Conservation (phyloP, 2,797 vertebrate species). For the Microctenopoma lineatum region DNA sequence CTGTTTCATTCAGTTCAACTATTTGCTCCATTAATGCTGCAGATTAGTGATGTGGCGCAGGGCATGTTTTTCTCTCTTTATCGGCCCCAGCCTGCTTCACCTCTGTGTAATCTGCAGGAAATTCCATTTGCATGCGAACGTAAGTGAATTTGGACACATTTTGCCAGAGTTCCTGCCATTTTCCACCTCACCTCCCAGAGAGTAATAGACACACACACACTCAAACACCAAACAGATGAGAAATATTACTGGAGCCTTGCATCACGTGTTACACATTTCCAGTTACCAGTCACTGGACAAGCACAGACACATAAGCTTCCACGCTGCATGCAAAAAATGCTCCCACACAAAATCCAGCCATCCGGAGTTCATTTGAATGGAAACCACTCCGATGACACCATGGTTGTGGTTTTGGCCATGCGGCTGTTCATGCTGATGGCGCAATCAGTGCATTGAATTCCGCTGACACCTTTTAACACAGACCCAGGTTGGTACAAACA, state of each 20-base stretch:
- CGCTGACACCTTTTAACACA: slow-evolving; percentile 45
- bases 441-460: slow-evolving; percentile 34
- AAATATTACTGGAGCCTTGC: slow-evolving; percentile 48
- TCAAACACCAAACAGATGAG: slow-evolving; percentile 38
- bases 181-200: slow-evolving; percentile 54
- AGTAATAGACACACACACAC: slow-evolving; percentile 17
- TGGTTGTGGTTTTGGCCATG: slow-evolving; percentile 55
- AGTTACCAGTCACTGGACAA: slow-evolving; percentile 48
- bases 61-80: slow-evolving; percentile 73
- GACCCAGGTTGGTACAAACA: slow-evolving; percentile 40
- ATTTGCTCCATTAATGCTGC: slow-evolving; percentile 60
- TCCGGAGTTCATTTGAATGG: slow-evolving; percentile 14
- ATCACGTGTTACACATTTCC: slow-evolving; percentile 56
- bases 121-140: slow-evolving; percentile 81
- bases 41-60: slow-evolving; percentile 65
- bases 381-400: slow-evolving; percentile 42
- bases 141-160: slow-evolving; percentile 70
- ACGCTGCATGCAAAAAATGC: slow-evolving; percentile 35
- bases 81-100: slow-evolving; percentile 68
- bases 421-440: slow-evolving; percentile 39
- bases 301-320: slow-evolving; percentile 49
- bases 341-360: slow-evolving; percentile 44
- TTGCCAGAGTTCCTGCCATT: slow-evolving; percentile 74
- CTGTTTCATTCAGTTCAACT: slow-evolving; percentile 37
- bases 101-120: slow-evolving; percentile 83